Evolutionary conservation across 2,797 vertebrate species (phyloP).

Genomic region (Limnodromus scolopaceus): DNA sequence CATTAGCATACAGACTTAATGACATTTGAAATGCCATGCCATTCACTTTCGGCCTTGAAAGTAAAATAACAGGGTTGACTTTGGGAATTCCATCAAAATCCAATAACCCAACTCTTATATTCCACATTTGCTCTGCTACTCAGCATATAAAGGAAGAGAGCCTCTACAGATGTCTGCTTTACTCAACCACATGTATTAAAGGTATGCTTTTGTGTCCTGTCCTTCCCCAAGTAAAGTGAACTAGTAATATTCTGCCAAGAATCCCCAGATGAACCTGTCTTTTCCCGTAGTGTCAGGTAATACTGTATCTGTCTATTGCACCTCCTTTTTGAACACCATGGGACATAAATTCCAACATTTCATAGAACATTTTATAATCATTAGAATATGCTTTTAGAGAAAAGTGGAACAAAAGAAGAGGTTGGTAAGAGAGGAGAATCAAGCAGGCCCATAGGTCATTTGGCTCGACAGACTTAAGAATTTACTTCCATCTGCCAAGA

Average conservation of each 20-base stretch:
- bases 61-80: not conserved
- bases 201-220: not conserved
- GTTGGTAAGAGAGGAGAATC: not conserved
- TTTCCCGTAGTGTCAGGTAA: fast-evolving
- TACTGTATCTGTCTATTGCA: not conserved
- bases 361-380: not conserved
- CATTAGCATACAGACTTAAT: not conserved
- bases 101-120: not conserved
- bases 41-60: not conserved
- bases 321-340: not conserved
- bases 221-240: not conserved
- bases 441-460: not conserved
- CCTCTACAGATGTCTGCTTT: not conserved
- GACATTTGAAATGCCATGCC: not conserved
- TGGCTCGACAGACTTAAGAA: not conserved
- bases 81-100: not conserved
- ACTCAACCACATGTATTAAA: not conserved
- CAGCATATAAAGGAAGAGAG: not conserved
- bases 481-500: not conserved
- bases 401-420: not conserved
- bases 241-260: not conserved
- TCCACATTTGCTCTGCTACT: not conserved
- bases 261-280: not conserved
- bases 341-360: not conserved
- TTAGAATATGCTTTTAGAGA: not conserved